These are phyloP conservation scores for Cabera pusaria DNA, from an alignment of 2,888 invertebrate species.

Conservation along the genomic window DNA sequence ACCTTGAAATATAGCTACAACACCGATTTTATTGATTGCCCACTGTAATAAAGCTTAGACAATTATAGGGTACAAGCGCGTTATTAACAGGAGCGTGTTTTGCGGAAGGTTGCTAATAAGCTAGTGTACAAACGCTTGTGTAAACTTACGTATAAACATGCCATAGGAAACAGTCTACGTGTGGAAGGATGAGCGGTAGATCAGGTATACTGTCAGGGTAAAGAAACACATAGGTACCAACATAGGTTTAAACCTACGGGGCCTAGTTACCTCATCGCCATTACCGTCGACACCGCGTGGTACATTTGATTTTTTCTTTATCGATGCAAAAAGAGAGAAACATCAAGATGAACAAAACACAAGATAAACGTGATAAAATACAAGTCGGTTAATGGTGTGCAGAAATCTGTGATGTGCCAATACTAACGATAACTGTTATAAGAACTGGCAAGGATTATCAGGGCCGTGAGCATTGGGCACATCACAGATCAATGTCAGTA, in stretches of 20 bases:
- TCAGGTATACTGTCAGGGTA: conserved; percentile 43
- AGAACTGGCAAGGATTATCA: conserved; percentile 24
- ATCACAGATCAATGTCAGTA: conserved; percentile 49
- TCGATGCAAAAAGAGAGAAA: conserved; percentile 85
- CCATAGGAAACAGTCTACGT: conserved; percentile 50
- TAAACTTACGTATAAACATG: conserved; percentile 44
- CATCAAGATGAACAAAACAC: conserved; percentile 75
- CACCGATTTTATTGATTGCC: conserved; percentile 36
- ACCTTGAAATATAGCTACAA: conserved; percentile 40
- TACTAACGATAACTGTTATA: conserved; percentile 11
- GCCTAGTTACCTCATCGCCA: conserved; percentile 93
- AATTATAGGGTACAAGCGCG: conserved; percentile 33
- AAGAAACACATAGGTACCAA: conserved; percentile 54
- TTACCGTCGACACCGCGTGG: conserved; percentile 97
- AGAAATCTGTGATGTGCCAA: conserved; percentile 49
- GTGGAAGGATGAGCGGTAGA: conserved; percentile 52
- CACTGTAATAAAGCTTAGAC: conserved; percentile 37
- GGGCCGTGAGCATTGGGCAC: conserved; percentile 33
- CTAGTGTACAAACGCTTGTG: conserved; percentile 28
- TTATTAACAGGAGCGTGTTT: conserved; percentile 34
- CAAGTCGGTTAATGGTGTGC: conserved; percentile 44
- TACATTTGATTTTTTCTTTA: conserved; percentile 95
- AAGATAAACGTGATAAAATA: conserved; percentile 50
- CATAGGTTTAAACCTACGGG: conserved; percentile 73
- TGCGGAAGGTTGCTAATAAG: conserved; percentile 42